Evolutionary conservation across 2,113 vertebrate genomes (phyloP), one percentile per base, ranked within the genome.

Genomic region (Acrocephalus kingi): DNA sequence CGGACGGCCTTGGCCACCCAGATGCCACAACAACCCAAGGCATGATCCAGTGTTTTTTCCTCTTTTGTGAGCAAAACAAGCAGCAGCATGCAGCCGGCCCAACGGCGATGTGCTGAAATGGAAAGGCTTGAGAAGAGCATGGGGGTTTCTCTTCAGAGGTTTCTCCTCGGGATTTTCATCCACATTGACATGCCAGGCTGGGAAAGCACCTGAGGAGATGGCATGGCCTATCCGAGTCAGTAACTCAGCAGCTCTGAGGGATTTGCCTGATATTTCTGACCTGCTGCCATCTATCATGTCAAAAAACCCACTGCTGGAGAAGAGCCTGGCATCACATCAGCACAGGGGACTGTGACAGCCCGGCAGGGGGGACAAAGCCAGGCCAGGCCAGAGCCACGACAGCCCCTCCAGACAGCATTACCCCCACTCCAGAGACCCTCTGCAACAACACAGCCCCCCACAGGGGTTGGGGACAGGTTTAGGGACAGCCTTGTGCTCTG

Each of bases 201-300:
- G 37, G 28, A 87, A 68, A 91, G 37, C 84, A 87, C 90, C 93
- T 25, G 55, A 59, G 92, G 90, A 84, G 67, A 77, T 54, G 45
- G 80, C 69, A 37, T 22, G 4, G 72, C 84, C 91, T 48, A 10
- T 45, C 37, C 0, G 9, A 85, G 64, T 67, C 82, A 45, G 66
- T 46, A 30, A 49, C 58, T 54, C 37, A 3, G 56, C 59, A 37
- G 72, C 81, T 81, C 84, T 5, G 64, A 87, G 83, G 30, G 78
- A 23, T 78, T 45, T 0, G 5, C 63, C 51, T 75, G 81, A 5
- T 89, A 46, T 86, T 85, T 91, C 78, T 45, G 73, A 84, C 55
- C 83, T 92, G 94, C 91, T 96, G 90, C 76, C 5, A 9, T 61
- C 72, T 8, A 86, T 93, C 94, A 92, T 16, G 61, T 92, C 94